Base-by-base conservation (phyloP, 2,888 invertebrate species). In the Aethes cnicana region DNA sequence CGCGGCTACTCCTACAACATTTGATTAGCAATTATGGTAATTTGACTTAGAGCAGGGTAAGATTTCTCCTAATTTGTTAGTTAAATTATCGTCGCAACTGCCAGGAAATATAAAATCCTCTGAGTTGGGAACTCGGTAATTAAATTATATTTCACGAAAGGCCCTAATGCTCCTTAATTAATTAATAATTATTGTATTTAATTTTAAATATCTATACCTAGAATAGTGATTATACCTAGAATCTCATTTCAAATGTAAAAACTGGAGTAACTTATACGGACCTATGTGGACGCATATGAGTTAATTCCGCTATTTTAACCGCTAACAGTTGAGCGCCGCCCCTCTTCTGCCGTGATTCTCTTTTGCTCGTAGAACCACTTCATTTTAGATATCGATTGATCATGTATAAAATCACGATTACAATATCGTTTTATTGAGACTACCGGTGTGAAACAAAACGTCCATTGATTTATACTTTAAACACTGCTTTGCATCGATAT, bases 21-120 rank as follows among this genome's bases (percentile, higher is more conserved):
- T 88, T 89, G 88, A 88, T 89, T 88, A 89, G 81, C 86, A 86
- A 89, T 89, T 89, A 89, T 88, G 88, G 75, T 85, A 89, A 89
- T 89, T 84, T 80, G 81, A 81, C 85, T 88, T 80, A 82, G 83
- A 85, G 82, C 82, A 81, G 84, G 84, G 84, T 85, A 84, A 88
- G 84, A 89, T 86, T 87, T 81, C 82, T 79, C 68, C 80, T 81
- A 84, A 86, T 89, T 89, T 86, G 84, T 85, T 82, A 84, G 84
- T 85, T 83, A 84, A 86, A 86, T 86, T 84, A 84, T 79, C 75
- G 82, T 80, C 78, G 70, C 73, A 64, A 67, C 73, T 64, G 74
- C 66, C 70, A 69, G 67, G 75, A 80, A 68, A 68, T 62, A 64
- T 67, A 69, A 70, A 68, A 64, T 66, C 28, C 26, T 44, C 32